Conservation (phyloP, 2,113 vertebrate genomes). For the Sorex fumeus region DNA sequence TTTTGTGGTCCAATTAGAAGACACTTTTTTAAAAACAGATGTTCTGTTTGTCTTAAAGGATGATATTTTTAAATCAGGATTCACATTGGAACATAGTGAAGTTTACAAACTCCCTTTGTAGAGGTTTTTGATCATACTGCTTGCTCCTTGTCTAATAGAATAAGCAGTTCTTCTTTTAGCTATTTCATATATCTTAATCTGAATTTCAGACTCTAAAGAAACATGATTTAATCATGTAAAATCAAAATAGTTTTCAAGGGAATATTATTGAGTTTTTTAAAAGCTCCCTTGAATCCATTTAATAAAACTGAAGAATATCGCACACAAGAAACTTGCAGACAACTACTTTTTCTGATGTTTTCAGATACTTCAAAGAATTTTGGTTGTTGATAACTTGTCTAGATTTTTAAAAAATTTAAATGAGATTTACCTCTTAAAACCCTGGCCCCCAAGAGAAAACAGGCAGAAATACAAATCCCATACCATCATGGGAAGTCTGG, state of each 20-base stretch:
- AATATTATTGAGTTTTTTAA: conserved; percentile 23
- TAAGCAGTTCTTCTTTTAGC: conserved; percentile 23
- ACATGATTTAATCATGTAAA: background rate
- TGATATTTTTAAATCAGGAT: conserved; percentile 33
- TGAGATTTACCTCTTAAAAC: background rate
- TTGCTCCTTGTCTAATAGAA: background rate
- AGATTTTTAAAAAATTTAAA: conserved; percentile 60
- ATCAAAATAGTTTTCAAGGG: conserved; percentile 22
- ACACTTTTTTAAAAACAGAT: background rate
- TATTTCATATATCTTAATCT: conserved; percentile 7
- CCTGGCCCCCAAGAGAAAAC: background rate
- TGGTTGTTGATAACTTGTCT: conserved; percentile 37
- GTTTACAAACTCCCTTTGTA: conserved; percentile 48
- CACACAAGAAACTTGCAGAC: conserved; percentile 35
- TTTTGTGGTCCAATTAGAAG: background rate
- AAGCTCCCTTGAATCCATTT: conserved; percentile 21
- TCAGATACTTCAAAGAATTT: conserved; percentile 51
- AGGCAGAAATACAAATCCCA: conserved; percentile 39
- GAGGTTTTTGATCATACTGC: background rate
- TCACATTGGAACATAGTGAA: background rate
- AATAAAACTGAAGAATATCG: conserved; percentile 33
- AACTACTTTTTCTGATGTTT: conserved; percentile 51
- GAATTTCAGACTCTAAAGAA: background rate
- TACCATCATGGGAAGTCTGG: background rate
- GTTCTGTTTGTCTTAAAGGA: conserved; percentile 40